phyloP scores from a whole-genome alignment of 2,113 vertebrate genomes.

The Anhinga anhinga region DNA sequence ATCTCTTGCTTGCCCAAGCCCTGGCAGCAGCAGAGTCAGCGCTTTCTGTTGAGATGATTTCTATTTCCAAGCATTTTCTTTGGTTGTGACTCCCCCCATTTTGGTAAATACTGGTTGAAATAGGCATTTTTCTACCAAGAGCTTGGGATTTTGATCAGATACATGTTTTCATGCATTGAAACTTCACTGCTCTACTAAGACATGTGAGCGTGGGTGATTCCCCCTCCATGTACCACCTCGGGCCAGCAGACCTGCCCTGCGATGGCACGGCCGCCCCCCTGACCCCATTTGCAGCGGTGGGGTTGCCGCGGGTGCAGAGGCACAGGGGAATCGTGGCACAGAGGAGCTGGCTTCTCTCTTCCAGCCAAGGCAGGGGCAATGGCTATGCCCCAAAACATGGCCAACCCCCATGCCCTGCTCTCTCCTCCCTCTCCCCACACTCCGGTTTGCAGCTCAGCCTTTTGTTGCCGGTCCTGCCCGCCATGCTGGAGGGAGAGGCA shows the following conservation, averaged over 20 bases:
- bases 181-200: neutral
- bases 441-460: neutral
- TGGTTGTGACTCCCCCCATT: rapidly evolving
- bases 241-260: neutral
- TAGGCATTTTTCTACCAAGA: neutral
- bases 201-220: rapidly evolving
- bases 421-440: neutral
- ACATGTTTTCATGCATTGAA: neutral
- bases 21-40: neutral
- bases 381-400: neutral
- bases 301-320: neutral
- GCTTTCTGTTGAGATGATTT: neutral
- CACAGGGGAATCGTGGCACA: rapidly evolving
- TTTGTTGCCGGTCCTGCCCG: neutral
- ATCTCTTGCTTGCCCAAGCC: neutral
- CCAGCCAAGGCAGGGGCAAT: neutral
- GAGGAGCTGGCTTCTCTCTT: neutral
- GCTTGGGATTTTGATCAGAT: neutral
- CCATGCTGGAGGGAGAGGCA: neutral
- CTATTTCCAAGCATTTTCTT: neutral
- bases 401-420: neutral
- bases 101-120: neutral
- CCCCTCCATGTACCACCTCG: rapidly evolving
- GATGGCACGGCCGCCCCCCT: too few species aligned
- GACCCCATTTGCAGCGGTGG: rapidly evolving